Percentiles rank a stretch among this genome's conserved stretches.
These are phyloP conservation scores for Plutella xylostella DNA, from an alignment of 2,888 invertebrate species.

Conservation along the genomic window DNA sequence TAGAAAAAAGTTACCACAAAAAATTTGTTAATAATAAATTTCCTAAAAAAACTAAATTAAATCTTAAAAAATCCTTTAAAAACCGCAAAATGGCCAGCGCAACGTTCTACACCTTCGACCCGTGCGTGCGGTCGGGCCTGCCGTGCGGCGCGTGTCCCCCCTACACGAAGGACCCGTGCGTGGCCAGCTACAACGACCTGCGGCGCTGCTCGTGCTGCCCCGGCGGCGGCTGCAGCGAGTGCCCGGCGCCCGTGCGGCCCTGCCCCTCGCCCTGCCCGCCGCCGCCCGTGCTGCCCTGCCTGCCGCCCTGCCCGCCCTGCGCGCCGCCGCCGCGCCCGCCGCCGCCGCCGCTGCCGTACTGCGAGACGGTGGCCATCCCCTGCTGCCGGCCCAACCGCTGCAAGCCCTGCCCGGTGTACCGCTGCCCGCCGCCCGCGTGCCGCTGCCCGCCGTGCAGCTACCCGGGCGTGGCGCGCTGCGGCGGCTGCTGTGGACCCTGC, in stretches of 20 bases:
- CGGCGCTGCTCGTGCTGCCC: conserved; percentile 51
- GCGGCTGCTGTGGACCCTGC: conserved; percentile 45
- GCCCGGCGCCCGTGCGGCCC: conserved; percentile 55
- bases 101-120: conserved; percentile 56
- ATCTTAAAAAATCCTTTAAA: too few species aligned
- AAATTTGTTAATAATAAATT: not conserved
- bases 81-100: conserved; percentile 35
- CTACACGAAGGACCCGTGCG: conserved; percentile 49
- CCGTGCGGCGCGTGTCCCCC: conserved; percentile 59
- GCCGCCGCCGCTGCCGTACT: conserved; percentile 29
- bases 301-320: conserved; percentile 53
- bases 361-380: conserved; percentile 56
- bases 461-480: conserved; percentile 51
- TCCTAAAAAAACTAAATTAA: not conserved
- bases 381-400: conserved; percentile 64
- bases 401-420: conserved; percentile 68
- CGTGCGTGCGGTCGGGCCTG: conserved; percentile 45
- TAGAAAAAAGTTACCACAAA: not conserved
- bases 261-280: conserved; percentile 44
- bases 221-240: conserved; percentile 56
- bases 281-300: conserved; percentile 40
- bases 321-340: conserved; percentile 39
- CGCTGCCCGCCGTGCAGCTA: conserved; percentile 52
- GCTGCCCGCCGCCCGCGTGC: conserved; percentile 45
- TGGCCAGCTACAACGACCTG: conserved; percentile 40